Base-by-base conservation (phyloP, 2,797 vertebrate genomes). In the Artibeus lituratus region DNA sequence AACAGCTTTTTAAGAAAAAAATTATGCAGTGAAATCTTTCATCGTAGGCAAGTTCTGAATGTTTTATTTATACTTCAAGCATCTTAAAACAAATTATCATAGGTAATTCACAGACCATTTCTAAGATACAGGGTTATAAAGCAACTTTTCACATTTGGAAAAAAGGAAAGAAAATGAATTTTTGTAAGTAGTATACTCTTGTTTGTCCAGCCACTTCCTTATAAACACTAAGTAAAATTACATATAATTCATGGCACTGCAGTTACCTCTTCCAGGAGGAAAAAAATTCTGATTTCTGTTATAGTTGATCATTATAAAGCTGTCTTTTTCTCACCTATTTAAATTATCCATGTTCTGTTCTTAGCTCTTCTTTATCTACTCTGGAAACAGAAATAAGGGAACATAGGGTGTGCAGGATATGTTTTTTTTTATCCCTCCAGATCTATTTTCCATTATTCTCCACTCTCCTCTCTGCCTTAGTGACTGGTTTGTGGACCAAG, bases 31-130 rank as follows among this genome's bases (percentile, higher is more conserved):
- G 29, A 94, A 94, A 94, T 26, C 8, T 95, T 93, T 85, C 84
- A 55, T 12, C 78, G 35, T 22, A 86, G n/a, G 22, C 57, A 95
- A 51, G 78, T 96, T 96, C 57, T 94, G 85, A 90, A 90, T 87
- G 86, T 88, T 80, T 97, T 47, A 95, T 92, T 92, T 94, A 81
- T 26, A 67, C 37, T 90, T 70, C 35, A 29, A 87, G 67, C 12
- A 86, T 91, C 55, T 39, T 29, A 94, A 94, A 62, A 42, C 26
- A 67, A 5, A 85, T 90, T 88, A 76, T 78, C 53, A 49, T 96
- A 82, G 96, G 37, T 84, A 93, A 90, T 88, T 87, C 83, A 94
- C 49, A 86, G 81, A 26, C 6, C 2, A 44, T 94, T 93, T 72
- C 55, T 90, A 84, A 95, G 94, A 87, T 69, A 81, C n/a, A 67